phyloP scores from a whole-genome alignment of 1,140 invertebrate genomes.

The Maniola jurtina region DNA sequence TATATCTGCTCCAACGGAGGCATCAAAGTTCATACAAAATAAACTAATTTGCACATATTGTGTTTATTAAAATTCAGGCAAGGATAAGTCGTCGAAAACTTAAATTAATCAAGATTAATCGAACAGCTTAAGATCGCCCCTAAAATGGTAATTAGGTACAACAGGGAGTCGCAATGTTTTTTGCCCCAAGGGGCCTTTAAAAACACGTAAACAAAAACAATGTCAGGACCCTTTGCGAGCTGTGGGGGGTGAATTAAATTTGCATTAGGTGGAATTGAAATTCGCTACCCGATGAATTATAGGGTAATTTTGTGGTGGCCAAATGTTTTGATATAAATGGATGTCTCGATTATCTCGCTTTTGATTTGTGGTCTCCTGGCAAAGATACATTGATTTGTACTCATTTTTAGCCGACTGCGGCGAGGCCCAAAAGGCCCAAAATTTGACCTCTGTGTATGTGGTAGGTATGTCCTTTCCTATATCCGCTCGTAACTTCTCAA shows the following conservation, averaged over 20 bases:
- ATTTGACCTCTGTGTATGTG: too few relatives aligned
- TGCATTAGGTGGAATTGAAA: constrained; percentile 77
- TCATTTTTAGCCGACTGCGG: too few relatives aligned
- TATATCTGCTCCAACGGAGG: too few relatives aligned
- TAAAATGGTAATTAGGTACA: constrained; percentile 58
- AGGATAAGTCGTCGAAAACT: constrained; percentile 33
- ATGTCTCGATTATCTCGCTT: not conserved
- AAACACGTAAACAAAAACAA: constrained; percentile 58
- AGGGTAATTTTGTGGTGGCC: constrained; percentile 32
- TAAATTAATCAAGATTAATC: constrained; percentile 71
- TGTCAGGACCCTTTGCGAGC: constrained; percentile 50
- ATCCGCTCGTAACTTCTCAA: too few relatives aligned
- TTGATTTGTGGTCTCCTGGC: too few relatives aligned
- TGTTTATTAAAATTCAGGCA: not conserved
- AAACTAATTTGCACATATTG: not conserved
- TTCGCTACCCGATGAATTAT: constrained; percentile 70
- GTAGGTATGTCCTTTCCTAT: too few relatives aligned
- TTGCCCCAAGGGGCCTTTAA: constrained; percentile 39
- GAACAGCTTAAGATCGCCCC: constrained; percentile 43
- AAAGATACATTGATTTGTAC: not conserved
- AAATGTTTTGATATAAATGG: constrained; percentile 7
- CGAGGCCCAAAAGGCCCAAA: too few relatives aligned
- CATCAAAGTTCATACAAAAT: too few relatives aligned
- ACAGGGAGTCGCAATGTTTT: constrained; percentile 41
- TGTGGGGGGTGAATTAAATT: constrained; percentile 73